A percentile compares a stretch with the other conserved stretches of the same genome.
These are phyloP conservation scores for mouse (Mus musculus) DNA, from an alignment of 2,113 vertebrate species.

Conservation along the genomic window GRCm39 chr15:94423501-94424000, in stretches of 20 bases:
- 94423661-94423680: constrained; percentile 86
- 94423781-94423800: background rate
- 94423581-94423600: background rate
- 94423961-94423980: background rate
- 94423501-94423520: background rate
- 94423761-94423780: constrained; percentile 26
- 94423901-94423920: background rate
- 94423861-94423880: background rate
- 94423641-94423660: constrained; percentile 76
- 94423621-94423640: constrained; percentile 65
- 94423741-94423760: constrained; percentile 53
- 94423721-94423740: constrained; percentile 84
- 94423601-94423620: background rate
- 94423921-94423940: background rate
- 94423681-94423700: constrained; percentile 80
- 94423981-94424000: background rate
- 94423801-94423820: background rate
- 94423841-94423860: constrained; percentile 8
- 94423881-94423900: background rate
- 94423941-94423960: background rate
- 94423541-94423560: constrained; percentile 40
- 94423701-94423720: constrained; percentile 86
- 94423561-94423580: background rate
- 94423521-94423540: background rate
- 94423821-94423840: background rate